Conservation (phyloP, 2,797 vertebrate genomes). For the Trichosurus vulpecula region DNA sequence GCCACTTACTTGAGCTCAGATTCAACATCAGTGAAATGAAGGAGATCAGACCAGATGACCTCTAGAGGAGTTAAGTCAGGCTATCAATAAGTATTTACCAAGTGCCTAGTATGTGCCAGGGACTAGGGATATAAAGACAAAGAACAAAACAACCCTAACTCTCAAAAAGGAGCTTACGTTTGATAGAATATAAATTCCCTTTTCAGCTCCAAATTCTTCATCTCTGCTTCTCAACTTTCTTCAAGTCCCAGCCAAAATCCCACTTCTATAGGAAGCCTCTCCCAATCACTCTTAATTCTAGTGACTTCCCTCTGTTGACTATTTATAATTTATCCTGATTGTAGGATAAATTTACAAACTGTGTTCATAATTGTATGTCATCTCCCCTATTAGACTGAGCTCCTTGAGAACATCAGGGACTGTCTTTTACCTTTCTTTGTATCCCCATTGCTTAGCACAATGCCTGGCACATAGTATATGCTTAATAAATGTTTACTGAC, state of each 20-base stretch:
- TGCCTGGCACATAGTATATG: not conserved
- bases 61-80: not conserved
- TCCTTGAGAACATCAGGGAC: not conserved
- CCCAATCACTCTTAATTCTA: not conserved
- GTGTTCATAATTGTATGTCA: not conserved
- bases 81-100: not conserved
- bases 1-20: not conserved
- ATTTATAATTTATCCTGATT: not conserved
- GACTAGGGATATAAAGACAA: not conserved
- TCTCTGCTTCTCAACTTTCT: not conserved
- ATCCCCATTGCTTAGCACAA: not conserved
- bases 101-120: no score
- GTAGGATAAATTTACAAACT: not conserved
- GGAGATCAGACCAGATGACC: not conserved
- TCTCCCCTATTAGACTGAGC: not conserved
- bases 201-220: not conserved
- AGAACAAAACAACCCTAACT: not conserved
- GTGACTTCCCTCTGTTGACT: not conserved
- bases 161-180: not conserved
- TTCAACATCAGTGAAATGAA: not conserved
- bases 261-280: not conserved
- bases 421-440: not conserved
- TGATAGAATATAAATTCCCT: not conserved
- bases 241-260: not conserved
- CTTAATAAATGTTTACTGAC: not conserved